Conservation (phyloP, 53 echinoderm and acorn worm species). For the Arbacia lixula region DNA sequence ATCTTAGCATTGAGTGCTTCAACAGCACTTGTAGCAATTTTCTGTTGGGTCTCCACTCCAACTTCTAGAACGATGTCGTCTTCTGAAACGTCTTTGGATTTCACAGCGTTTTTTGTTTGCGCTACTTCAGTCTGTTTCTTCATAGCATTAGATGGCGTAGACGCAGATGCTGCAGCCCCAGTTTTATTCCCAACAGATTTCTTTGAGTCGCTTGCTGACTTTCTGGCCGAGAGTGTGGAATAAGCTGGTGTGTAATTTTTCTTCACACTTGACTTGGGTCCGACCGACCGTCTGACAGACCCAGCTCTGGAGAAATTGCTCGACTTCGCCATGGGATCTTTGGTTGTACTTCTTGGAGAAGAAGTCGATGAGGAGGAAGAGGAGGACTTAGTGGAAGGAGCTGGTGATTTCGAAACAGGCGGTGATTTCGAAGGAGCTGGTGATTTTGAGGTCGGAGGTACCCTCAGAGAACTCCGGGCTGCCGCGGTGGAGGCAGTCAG, state of each 20-base stretch:
- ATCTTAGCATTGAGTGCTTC: slow-evolving; percentile 3
- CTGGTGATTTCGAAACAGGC: neutral
- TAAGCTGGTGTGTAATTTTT: neutral
- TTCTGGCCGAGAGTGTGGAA: slow-evolving; percentile 7
- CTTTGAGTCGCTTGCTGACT: neutral
- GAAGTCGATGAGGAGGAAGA: slow-evolving; percentile 20
- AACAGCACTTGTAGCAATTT: slow-evolving; percentile 29
- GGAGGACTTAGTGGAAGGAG: slow-evolving; percentile 15
- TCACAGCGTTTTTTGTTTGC: no score
- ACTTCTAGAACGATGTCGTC: slow-evolving; percentile 5
- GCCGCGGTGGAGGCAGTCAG: slow-evolving; percentile 31
- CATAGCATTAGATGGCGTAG: no score
- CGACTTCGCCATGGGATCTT: neutral
- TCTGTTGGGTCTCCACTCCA: neutral
- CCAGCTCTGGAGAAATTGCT: slow-evolving; percentile 19
- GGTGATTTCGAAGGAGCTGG: neutral
- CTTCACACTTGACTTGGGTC: neutral
- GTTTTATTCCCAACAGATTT: no score
- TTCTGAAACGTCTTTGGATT: no score
- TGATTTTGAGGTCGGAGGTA: slow-evolving; percentile 3
- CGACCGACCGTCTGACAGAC: slow-evolving; percentile 5
- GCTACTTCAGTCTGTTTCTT: no score
- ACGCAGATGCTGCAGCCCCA: no score
- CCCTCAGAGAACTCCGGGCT: slow-evolving; percentile 26
- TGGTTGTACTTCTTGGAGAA: neutral